These are phyloP conservation scores for Cirrhinus molitorella DNA, from an alignment of 2,797 vertebrate genomes.

Conservation along the genomic window DNA sequence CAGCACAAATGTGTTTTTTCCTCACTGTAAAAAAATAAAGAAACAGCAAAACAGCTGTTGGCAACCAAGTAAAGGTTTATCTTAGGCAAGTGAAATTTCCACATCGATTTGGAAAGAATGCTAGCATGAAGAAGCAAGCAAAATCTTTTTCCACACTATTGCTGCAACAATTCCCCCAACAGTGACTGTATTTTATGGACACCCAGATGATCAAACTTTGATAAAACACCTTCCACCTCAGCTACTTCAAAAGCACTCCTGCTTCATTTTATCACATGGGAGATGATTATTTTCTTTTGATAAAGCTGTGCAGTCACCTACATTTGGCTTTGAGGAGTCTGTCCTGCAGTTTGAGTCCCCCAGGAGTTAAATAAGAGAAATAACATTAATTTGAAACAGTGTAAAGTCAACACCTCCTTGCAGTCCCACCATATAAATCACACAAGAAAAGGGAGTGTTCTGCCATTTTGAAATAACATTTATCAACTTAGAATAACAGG, in stretches of 20 bases:
- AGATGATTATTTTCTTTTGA: constrained; percentile 37
- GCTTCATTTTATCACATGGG: background rate
- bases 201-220: constrained; percentile 20
- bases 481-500: constrained; percentile 60
- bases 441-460: constrained; percentile 49
- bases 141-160: background rate
- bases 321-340: background rate
- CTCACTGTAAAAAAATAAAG: constrained; percentile 45
- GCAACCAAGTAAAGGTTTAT: constrained; percentile 48
- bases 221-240: background rate
- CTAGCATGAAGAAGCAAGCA: background rate
- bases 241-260: constrained; percentile 13
- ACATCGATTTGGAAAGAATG: constrained; percentile 49
- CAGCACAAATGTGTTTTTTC: constrained; percentile 33
- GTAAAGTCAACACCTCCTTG: constrained; percentile 39
- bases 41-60: constrained; percentile 42
- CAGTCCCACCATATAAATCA: constrained; percentile 46
- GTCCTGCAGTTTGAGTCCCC: constrained; percentile 12
- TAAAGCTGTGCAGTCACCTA: constrained; percentile 11
- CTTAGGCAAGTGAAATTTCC: constrained; percentile 49
- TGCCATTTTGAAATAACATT: constrained; percentile 54
- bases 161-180: background rate
- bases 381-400: constrained; percentile 32
- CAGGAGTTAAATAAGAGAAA: constrained; percentile 39
- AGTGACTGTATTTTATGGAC: background rate